Conservation (phyloP, 2,113 vertebrate genomes). For the Amphilophus citrinellus region DNA sequence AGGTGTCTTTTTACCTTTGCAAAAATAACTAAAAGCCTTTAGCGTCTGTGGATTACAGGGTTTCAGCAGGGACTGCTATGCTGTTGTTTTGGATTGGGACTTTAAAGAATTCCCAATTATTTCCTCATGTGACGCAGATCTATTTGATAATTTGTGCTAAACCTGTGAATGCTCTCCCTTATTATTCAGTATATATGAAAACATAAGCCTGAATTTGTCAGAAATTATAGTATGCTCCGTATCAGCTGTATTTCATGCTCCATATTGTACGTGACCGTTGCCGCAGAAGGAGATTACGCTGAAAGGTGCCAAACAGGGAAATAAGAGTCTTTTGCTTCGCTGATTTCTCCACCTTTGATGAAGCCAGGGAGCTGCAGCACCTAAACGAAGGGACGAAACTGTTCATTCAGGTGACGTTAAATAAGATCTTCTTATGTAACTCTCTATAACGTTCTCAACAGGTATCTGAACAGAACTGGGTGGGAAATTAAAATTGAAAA, state of each 20-base stretch:
- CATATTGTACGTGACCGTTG: constrained; percentile 40
- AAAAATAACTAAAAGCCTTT: constrained; percentile 45
- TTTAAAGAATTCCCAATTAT: constrained; percentile 22
- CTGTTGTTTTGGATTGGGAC: constrained; percentile 35
- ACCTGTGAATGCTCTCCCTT: constrained; percentile 20
- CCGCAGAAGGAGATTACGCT: constrained; percentile 49
- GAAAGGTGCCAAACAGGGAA: constrained; percentile 64
- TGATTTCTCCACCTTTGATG: background rate
- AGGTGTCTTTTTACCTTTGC: constrained; percentile 64
- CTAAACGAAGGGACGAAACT: background rate
- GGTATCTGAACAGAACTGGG: constrained; percentile 17
- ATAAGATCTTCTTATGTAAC: background rate
- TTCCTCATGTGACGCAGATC: constrained; percentile 16
- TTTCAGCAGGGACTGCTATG: constrained; percentile 49
- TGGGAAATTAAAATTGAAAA: constrained; percentile 33
- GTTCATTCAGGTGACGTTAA: background rate
- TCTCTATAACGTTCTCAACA: background rate
- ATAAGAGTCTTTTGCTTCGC: constrained; percentile 15
- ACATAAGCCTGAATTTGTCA: constrained; percentile 23
- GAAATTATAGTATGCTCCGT: constrained; percentile 19
- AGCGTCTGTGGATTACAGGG: constrained; percentile 69
- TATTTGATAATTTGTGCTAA: constrained; percentile 29
- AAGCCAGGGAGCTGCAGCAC: background rate
- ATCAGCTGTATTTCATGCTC: constrained; percentile 42
- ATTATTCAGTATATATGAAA: constrained; percentile 26